Conservation (phyloP, 2,113 vertebrate genomes). For the Anseranas semipalmata region DNA sequence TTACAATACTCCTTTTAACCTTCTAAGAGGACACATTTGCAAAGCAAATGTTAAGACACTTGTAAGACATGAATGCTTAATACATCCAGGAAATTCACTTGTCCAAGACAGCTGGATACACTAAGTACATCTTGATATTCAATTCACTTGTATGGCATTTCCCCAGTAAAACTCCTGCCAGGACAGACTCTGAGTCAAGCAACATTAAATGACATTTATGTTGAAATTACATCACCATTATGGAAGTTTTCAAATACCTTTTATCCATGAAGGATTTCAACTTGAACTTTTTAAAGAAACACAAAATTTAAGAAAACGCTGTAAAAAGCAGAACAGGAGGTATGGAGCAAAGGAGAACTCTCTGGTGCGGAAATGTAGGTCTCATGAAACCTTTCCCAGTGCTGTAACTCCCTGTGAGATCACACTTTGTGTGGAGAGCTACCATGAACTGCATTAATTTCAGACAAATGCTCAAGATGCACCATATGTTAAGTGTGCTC, state of each 20-base stretch:
- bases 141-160: not conserved
- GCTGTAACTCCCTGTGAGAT: not conserved
- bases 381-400: not conserved
- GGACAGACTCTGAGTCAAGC: not conserved
- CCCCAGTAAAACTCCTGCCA: not conserved
- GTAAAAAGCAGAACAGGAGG: not conserved
- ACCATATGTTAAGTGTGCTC: not conserved
- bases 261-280: not conserved
- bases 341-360: not conserved
- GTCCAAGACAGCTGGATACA: not conserved
- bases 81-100: not conserved
- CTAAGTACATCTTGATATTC: not conserved
- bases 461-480: conserved; percentile 2
- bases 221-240: not conserved
- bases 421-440: not conserved
- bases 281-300: not conserved
- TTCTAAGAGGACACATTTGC: not conserved
- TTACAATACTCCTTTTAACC: not conserved
- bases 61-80: not conserved
- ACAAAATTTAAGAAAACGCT: not conserved
- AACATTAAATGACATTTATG: not conserved
- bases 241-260: not conserved
- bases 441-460: conserved; percentile 1
- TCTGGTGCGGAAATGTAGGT: not conserved
- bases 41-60: not conserved